Evolutionary conservation across 2,888 invertebrate genomes (phyloP).

Genomic region (Aquatica leii): DNA sequence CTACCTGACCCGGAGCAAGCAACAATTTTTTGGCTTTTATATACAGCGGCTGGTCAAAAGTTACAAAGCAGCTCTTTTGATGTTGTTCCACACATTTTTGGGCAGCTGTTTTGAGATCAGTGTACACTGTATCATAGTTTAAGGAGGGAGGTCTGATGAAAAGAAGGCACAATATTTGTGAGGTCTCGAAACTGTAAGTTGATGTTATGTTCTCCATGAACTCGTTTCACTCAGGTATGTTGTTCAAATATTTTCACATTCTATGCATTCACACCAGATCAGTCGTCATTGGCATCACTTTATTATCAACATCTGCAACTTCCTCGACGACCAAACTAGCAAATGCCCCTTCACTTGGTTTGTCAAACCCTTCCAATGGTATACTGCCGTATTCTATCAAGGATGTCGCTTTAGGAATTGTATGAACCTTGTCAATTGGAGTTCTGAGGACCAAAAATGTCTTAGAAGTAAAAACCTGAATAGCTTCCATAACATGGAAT

Average conservation of each 20-base stretch:
- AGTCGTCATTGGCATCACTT: background rate
- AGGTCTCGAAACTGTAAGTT: background rate
- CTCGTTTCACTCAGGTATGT: background rate
- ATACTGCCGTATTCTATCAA: too few relatives aligned
- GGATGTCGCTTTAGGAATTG: too few relatives aligned
- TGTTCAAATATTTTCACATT: background rate
- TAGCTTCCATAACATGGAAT: too few relatives aligned
- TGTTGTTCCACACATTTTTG: background rate
- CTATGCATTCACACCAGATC: background rate
- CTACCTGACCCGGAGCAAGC: background rate
- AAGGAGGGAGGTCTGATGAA: background rate
- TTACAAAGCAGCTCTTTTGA: background rate
- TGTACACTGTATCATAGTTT: background rate
- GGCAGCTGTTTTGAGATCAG: background rate
- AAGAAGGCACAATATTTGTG: background rate
- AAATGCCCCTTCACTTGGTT: background rate
- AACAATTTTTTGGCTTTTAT: background rate
- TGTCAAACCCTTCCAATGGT: too few relatives aligned
- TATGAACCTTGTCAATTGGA: background rate
- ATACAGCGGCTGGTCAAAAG: background rate
- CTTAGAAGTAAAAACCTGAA: too few relatives aligned
- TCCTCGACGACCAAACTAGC: background rate
- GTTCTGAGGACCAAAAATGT: too few relatives aligned
- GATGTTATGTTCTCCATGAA: background rate
- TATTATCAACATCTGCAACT: background rate